Conservation (phyloP, 2,888 invertebrate genomes). For the Dinocampus coccinellae region DNA sequence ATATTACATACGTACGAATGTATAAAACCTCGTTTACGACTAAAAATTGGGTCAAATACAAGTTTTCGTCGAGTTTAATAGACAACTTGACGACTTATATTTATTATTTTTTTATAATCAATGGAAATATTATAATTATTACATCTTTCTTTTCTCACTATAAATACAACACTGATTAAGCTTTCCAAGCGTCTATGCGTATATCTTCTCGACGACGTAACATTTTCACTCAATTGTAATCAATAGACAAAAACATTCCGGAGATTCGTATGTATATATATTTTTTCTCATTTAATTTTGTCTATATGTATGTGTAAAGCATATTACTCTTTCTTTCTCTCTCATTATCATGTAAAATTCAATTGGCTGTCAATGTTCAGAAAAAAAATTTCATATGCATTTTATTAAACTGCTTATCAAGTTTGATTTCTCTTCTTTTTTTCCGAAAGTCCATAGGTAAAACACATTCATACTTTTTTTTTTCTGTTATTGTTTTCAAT, state of each 20-base stretch:
- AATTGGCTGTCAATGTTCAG: background rate
- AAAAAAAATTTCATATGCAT: slow-evolving; percentile 3
- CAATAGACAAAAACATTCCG: slow-evolving; percentile 28
- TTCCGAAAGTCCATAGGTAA: slow-evolving; percentile 1
- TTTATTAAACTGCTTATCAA: background rate
- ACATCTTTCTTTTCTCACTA: slow-evolving; percentile 20
- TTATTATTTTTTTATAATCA: slow-evolving; percentile 25
- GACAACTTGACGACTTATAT: slow-evolving; percentile 1
- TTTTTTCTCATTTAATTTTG: background rate
- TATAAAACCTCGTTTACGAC: slow-evolving; percentile 64
- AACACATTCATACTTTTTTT: background rate
- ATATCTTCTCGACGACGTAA: slow-evolving; percentile 25
- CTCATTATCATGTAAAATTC: background rate
- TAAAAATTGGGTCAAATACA: slow-evolving; percentile 24
- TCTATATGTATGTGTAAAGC: background rate
- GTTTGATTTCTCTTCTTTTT: background rate
- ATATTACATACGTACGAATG: slow-evolving; percentile 67
- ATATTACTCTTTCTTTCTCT: background rate
- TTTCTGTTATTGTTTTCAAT: slow-evolving; percentile 17
- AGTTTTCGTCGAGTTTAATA: slow-evolving; percentile 21
- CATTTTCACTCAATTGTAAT: slow-evolving; percentile 23
- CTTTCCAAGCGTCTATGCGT: slow-evolving; percentile 35
- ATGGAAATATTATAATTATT: slow-evolving; percentile 17
- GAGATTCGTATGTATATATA: slow-evolving; percentile 11
- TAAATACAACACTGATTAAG: slow-evolving; percentile 41